Evolutionary conservation across 2,888 invertebrate species (phyloP), one percentile per base, ranked within the genome.

Genomic region (Adelognathus sp.): DNA sequence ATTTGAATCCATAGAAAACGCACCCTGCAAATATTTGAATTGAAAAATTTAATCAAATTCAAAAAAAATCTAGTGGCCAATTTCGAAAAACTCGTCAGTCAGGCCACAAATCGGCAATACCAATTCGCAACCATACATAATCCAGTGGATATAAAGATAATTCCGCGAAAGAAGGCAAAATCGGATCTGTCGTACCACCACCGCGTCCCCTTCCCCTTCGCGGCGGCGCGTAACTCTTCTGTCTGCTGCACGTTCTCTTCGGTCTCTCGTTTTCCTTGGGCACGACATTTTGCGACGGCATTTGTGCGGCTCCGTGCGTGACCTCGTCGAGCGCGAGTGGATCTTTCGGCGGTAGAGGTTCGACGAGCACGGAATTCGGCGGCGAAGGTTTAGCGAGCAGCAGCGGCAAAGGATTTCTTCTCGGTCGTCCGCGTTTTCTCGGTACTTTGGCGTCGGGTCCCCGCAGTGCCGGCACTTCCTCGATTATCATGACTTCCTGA

Each of bases 401-500:
- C 24, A 82, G 83, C 0, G 82, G 83, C 1, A 84, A 3, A 1
- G 86, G 85, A 81, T 84, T 90, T 52, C 90, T 87, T 46, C 90
- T 82, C 0, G 91, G 91, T 71, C 91, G 87, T 24, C 91, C 91
- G 50, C 91, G 84, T 67, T 89, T 91, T 41, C 89, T 91, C 16
- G 88, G 90, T 29, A 88, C 79, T 80, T 89, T 90, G 1, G 83
- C 81, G 46, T 88, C 89, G 3, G 88, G 81, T 11, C 83, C 82
- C 69, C 86, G 86, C 7, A 76, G 46, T 1, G 86, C 81, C 14
- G 90, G 84, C 2, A 91, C 89, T 60, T 91, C 91, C 56, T 91
- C 91, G 58, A 92, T 90, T n/a, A 91, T 92, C 86, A 91, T 88
- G 9, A 92, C 89, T 52, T 91, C 92, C 80, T 90, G 91, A 67